Evolutionary conservation across 2,113 vertebrate genomes (phyloP).

Genomic region (Barbus barbus): DNA sequence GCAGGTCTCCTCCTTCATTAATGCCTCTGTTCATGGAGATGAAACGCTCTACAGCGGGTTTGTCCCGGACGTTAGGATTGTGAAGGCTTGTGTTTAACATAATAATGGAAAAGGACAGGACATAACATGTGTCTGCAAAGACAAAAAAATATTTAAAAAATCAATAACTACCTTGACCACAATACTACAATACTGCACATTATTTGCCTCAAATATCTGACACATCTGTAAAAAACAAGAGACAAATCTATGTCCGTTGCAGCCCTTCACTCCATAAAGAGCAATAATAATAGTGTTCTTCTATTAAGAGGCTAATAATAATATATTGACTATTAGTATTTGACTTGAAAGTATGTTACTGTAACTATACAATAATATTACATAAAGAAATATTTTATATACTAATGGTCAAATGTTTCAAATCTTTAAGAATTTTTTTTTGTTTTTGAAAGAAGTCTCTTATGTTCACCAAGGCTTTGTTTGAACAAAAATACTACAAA

Average conservation of each 20-base stretch:
- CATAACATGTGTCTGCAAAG: conserved; percentile 92
- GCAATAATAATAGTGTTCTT: not conserved
- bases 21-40: conserved; percentile 98
- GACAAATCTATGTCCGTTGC: not conserved
- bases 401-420: not conserved
- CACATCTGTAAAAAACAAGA: too few relatives aligned
- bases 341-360: too few relatives aligned
- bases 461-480: not conserved
- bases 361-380: not conserved
- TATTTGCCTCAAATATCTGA: not conserved
- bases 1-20: conserved; percentile 96
- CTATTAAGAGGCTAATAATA: not conserved
- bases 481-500: not conserved
- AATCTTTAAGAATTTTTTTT: too few relatives aligned
- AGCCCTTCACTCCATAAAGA: not conserved
- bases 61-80: conserved; percentile 97
- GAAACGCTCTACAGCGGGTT: conserved; percentile 95
- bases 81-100: conserved; percentile 98
- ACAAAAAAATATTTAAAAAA: not conserved
- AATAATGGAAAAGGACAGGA: conserved; percentile 95
- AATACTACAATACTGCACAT: not conserved
- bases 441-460: not conserved
- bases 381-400: too few relatives aligned
- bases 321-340: not conserved
- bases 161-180: not conserved